Conservation (phyloP, 1,140 invertebrate species). For the Trachelipus rathkii region DNA sequence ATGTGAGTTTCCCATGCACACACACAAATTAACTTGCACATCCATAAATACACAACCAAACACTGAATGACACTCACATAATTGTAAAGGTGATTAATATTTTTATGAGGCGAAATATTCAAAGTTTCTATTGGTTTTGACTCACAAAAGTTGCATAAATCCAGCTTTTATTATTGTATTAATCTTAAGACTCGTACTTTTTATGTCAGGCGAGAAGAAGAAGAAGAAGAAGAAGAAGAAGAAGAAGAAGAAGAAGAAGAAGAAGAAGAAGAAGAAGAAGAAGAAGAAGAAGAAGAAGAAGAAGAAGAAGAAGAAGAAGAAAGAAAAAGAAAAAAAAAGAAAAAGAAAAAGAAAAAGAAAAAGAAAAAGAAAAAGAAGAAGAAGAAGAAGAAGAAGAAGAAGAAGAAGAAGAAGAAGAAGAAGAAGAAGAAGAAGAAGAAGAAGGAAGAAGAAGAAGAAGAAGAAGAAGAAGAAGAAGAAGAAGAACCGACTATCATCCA, state of each 20-base stretch:
- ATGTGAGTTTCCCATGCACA: too few relatives aligned
- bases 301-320: neutral
- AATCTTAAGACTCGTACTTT: neutral
- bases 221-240: conserved; percentile 3
- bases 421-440: conserved; percentile 1
- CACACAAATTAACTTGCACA: too few relatives aligned
- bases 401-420: conserved; percentile 6
- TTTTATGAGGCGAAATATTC: conserved; percentile 16
- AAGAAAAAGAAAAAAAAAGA: neutral
- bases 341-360: neutral
- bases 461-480: too few relatives aligned
- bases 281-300: neutral
- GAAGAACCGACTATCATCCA: too few relatives aligned
- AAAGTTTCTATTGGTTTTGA: conserved; percentile 12
- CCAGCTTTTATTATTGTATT: too few relatives aligned
- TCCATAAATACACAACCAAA: too few relatives aligned
- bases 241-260: neutral
- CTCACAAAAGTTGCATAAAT: neutral
- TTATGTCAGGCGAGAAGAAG: neutral
- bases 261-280: neutral
- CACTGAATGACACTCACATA: too few relatives aligned
- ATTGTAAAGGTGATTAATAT: conserved; percentile 19
- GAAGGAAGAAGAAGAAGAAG: neutral
- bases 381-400: conserved; percentile 1
- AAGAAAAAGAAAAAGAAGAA: neutral